Percentiles rank a stretch among this genome's conserved stretches.
phyloP scores from a whole-genome alignment of 1,140 invertebrate species.

The Leucophenga varia region DNA sequence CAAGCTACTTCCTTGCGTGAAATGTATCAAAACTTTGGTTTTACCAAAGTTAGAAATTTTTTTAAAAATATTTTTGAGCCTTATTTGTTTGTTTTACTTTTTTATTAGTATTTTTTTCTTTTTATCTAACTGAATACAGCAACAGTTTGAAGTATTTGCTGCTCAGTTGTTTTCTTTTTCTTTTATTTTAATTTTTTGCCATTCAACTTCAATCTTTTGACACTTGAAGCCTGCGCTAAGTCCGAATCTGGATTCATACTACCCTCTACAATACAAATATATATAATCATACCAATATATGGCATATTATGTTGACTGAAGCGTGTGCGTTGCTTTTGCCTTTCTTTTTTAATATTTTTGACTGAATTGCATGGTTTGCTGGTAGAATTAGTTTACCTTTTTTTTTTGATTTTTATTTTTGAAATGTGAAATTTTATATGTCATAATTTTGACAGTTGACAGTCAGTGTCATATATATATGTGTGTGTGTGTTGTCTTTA shows the following conservation, averaged over 20 bases:
- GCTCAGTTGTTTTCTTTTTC: conserved; percentile 24
- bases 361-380: too few relatives aligned
- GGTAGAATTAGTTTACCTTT: conserved; percentile 8
- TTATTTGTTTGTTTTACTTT: conserved; percentile 2
- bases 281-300: too few relatives aligned
- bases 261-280: too few relatives aligned
- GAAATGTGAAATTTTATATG: conserved; percentile 53
- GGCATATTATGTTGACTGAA: too few relatives aligned
- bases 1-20: too few relatives aligned
- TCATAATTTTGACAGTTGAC: conserved; percentile 55
- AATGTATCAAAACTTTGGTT: too few relatives aligned
- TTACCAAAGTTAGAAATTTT: background rate
- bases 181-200: conserved; percentile 11
- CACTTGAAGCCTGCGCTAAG: background rate
- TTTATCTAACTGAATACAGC: background rate
- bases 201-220: conserved; percentile 30
- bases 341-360: conserved; percentile 35
- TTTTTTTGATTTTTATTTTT: conserved; percentile 6
- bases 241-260: too few relatives aligned
- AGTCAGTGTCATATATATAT: too few relatives aligned
- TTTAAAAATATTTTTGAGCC: background rate
- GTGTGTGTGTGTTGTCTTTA: conserved; percentile 4
- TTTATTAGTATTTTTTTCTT: background rate
- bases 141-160: too few relatives aligned
- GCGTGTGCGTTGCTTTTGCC: conserved; percentile 2